phyloP scores from a whole-genome alignment of 2,888 invertebrate species.

The Aplocera efformata region DNA sequence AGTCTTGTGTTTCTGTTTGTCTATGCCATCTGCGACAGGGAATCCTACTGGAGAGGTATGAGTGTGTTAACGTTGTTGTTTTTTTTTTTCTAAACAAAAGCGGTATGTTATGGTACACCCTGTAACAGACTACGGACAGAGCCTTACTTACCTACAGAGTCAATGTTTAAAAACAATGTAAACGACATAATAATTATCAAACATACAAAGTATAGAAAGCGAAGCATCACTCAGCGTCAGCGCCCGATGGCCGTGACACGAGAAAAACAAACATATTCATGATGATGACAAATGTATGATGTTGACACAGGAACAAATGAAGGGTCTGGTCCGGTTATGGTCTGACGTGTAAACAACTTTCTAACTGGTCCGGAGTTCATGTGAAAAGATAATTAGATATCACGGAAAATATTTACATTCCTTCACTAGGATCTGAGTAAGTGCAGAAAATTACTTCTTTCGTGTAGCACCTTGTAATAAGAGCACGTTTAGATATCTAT shows the following conservation, averaged over 20 bases:
- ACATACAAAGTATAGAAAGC: constrained; percentile 4
- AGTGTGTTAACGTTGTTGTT: no score
- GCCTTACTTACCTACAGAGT: no score
- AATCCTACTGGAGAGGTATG: no score
- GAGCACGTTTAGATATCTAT: constrained; percentile 2
- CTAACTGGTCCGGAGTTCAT: constrained; percentile 23
- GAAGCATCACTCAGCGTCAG: constrained; percentile 3
- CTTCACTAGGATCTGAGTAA: background rate
- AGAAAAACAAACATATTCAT: constrained; percentile 18
- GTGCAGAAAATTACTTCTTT: no score
- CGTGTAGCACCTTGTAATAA: no score
- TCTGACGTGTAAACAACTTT: constrained; percentile 27
- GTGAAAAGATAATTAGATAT: constrained; percentile 18
- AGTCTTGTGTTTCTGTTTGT: no score
- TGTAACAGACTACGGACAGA: no score
- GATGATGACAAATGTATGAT: constrained; percentile 17
- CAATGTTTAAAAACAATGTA: no score
- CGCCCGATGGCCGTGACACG: constrained; percentile 16
- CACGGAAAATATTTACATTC: constrained; percentile 6
- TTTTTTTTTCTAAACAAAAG: no score
- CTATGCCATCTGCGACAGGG: no score
- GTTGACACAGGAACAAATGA: constrained; percentile 20
- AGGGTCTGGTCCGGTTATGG: constrained; percentile 27
- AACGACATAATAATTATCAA: background rate
- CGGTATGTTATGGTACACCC: no score